Evolutionary conservation across 1,140 invertebrate genomes (phyloP), one percentile per base, ranked within the genome.

Genomic region (Drosophila kohkoa): DNA sequence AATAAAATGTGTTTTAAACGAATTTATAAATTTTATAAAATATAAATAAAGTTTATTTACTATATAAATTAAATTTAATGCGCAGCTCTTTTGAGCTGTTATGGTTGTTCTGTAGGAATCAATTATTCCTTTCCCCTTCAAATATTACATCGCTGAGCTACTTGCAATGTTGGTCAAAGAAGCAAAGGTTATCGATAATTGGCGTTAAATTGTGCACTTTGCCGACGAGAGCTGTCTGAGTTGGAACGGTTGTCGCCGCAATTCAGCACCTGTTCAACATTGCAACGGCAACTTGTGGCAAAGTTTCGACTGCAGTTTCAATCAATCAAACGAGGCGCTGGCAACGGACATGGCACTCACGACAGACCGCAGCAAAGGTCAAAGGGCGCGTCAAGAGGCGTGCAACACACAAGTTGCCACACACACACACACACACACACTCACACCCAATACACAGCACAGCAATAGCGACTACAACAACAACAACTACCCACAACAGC

Each of bases 311-410:
- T 85, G 82, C 82, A 86, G 70, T 86, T 78, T 75, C 75, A 86
- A 86, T 85, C 82, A 85, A 85, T 85, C 82, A 86, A 86, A 41
- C 45, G 43, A 67, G 58, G 69, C 65, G 55, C 77, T 70, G 73
- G 58, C 65, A 77, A 71, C 83, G 81, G 77, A 83, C 81, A 74
- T 85, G 77, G 77, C 80, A 82, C 80, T 82, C 76, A 79, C 71
- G 71, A 64, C 80, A 79, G 72, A 32, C 79, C 45, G 49, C 65
- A 45, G 51, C 75, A 43, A 65, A 85, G 68, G 81, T 85, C 74
- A 80, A 77, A 71, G 65, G 68, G 76, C 77, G 77, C 25, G 70
- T 55, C 25, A 51, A 43, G 30, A 51, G 70, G 55, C 79, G 78
- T 72, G 73, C 58, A 52, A 49, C 48, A 54, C 32, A 60, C 45